Base-by-base conservation (phyloP, 2,888 invertebrate genomes). In the Mongoloraphidia duomilia region DNA sequence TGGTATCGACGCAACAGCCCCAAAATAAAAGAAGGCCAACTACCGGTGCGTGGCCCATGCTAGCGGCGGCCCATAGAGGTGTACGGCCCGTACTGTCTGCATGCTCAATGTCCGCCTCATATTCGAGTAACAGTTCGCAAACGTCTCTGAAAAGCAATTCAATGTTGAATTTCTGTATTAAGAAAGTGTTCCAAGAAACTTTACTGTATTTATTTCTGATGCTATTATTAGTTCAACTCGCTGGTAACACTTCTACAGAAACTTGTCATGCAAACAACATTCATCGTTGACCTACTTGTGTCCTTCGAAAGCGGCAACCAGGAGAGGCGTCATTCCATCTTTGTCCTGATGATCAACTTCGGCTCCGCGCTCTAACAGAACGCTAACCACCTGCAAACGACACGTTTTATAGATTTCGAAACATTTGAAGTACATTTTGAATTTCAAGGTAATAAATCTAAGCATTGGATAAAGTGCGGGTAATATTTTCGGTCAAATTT, bases 1-100 rank as follows among this genome's bases (percentile, higher is more conserved):
- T 94, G 59, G 82, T 84, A 69, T 95, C 95, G 47, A 94, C 90
- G 61, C 91, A 89, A 53, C 93, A 93, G 39, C 94, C 94, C 94
- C 94, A 94, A 71, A 92, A 93, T 54, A 95, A 74, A 55, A 95
- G 71, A 55, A 92, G 73, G 12, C 87, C 82, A 1, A 92, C 88
- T 1, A 92, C 84, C 11, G 81, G 75, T 26, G 89, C 84, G 67
- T 93, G 93, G 0, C 94, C 93, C 68, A 92, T 92, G 10, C 90
- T 87, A 8, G 92, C 92, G 0, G 92, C 93, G 9, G 92, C 92
- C 84, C 93, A 93, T 54, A 93, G 70, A 3, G 91, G 89, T 2
- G 88, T 87, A 45, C 91, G 76, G 0, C 90, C 90, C 50, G 82
- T 80, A 46, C 76, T 76, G 64, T 93, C 92, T 42, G 79, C 76